Evolutionary conservation across 2,888 invertebrate species (phyloP), one percentile per base, ranked within the genome.

Genomic region (Escarpia spicata): DNA sequence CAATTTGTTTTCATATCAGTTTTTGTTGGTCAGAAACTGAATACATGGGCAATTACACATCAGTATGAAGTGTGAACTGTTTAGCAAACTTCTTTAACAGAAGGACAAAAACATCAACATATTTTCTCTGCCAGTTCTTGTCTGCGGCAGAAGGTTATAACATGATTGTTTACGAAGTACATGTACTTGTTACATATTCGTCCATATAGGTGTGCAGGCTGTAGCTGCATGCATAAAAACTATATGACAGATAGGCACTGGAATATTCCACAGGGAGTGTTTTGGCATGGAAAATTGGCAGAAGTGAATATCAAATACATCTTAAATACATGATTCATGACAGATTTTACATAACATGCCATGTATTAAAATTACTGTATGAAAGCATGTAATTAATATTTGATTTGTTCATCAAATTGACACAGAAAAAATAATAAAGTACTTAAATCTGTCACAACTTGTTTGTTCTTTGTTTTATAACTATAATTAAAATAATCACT

Each of bases 261-360:
- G 43, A 44, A 91, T 31, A 91, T 91, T 91, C 43, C 91, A 91
- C 26, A 91, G 91, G 91, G 91, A 37, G 8, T 31, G 91, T 44
- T 75, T 75, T 75, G 75, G 75, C 75, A 75, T 19, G 26, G 75
- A 75, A 75, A 75, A n/a, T n/a, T 75, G 75, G n/a, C 75, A 75
- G 19, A 75, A 75, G 19, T 75, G 26, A 75, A 75, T 75, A 75
- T 75, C 6, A 26, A 75, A 6, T 75, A 26, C 4, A 26, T 60
- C 19, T 75, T 75, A 75, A 75, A 75, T 75, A 26, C 75, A 75
- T 75, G 75, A 75, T 75, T 26, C 75, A 26, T n/a, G 19, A n/a
- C 75, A 75, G 6, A 4, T 75, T 75, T 26, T 75, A 75, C n/a
- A 75, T 75, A 75, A n/a, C 0, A n/a, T 75, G 19, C 26, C 19